Percentiles rank a stretch among this genome's conserved stretches.
phyloP scores from a whole-genome alignment of 1,140 invertebrate species.

The Aphaenogaster floridana region DNA sequence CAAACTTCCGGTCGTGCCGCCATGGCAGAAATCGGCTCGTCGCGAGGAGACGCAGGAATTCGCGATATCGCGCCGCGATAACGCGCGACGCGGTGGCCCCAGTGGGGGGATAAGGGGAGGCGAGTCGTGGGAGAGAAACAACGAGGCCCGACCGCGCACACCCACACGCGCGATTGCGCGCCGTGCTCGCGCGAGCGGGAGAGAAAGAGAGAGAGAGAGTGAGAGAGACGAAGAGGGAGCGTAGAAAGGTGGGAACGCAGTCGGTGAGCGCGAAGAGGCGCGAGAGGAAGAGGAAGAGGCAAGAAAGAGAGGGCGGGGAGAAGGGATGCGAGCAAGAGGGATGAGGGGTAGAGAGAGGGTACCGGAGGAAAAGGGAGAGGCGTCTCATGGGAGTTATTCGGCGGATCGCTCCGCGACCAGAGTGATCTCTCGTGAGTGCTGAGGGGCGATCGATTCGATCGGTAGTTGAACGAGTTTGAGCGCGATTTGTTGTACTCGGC shows the following conservation, averaged over 20 bases:
- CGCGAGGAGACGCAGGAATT: constrained; percentile 70
- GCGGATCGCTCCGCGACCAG: constrained; percentile 80
- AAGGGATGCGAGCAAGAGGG: constrained; percentile 51
- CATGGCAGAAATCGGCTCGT: constrained; percentile 39
- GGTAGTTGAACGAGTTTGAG: constrained; percentile 46
- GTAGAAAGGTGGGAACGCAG: constrained; percentile 62
- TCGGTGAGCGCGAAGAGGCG: constrained; percentile 40
- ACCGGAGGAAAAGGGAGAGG: constrained; percentile 75
- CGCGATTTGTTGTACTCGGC: constrained; percentile 45
- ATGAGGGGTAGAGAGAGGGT: constrained; percentile 66
- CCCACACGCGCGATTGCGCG: constrained; percentile 59
- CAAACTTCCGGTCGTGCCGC: constrained; percentile 7
- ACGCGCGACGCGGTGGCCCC: constrained; percentile 47
- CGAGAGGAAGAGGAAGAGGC: constrained; percentile 70
- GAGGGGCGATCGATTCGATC: constrained; percentile 74
- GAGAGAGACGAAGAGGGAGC: constrained; percentile 20
- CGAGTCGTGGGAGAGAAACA: constrained; percentile 33
- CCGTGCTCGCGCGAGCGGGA: constrained; percentile 35
- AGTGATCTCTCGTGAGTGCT: constrained; percentile 75
- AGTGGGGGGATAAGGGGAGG: constrained; percentile 22
- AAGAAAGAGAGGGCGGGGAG: constrained; percentile 42
- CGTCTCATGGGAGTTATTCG: constrained; percentile 78
- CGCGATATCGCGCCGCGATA: constrained; percentile 69
- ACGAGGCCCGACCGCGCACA: constrained; percentile 35
- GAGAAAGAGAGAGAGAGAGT: constrained; percentile 43